Percentiles rank a stretch among this genome's conserved stretches.
Conservation (phyloP, 2,113 vertebrate species). For the Ancistrus triradiatus region DNA sequence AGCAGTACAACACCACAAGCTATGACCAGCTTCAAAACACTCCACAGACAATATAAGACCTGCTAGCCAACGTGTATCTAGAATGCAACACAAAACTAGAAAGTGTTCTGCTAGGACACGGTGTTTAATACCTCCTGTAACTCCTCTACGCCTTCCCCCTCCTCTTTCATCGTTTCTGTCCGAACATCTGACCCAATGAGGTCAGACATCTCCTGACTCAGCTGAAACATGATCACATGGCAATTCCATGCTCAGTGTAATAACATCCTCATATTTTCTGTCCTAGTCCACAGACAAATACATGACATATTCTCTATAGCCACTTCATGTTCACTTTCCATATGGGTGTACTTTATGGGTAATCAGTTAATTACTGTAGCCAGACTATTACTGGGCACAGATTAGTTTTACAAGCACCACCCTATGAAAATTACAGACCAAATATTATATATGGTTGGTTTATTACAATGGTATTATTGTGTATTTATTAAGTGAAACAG, state of each 20-base stretch:
- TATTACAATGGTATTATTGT: no score
- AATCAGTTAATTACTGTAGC: no score
- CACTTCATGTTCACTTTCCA: no score
- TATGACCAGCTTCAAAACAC: neutral
- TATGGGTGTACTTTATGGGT: no score
- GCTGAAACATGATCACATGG: slow-evolving; percentile 58
- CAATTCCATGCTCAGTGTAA: slow-evolving; percentile 17
- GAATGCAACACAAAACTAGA: neutral
- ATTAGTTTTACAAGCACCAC: no score
- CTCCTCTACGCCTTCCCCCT: slow-evolving; percentile 40
- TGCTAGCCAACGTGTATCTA: neutral
- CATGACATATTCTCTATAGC: no score
- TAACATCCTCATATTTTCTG: neutral
- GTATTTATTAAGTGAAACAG: no score
- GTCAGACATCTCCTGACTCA: slow-evolving; percentile 62
- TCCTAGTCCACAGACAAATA: no score
- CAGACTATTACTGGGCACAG: no score
- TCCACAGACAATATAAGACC: neutral
- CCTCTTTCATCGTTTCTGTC: slow-evolving; percentile 52
- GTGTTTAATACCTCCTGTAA: slow-evolving; percentile 56
- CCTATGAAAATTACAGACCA: no score
- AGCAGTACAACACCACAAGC: slow-evolving; percentile 1
- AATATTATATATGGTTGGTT: no score
- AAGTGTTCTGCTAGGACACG: neutral
- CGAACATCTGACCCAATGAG: slow-evolving; percentile 57